Evolutionary conservation across 1,140 invertebrate genomes (phyloP).

Genomic region (Pogonomyrmex barbatus): DNA sequence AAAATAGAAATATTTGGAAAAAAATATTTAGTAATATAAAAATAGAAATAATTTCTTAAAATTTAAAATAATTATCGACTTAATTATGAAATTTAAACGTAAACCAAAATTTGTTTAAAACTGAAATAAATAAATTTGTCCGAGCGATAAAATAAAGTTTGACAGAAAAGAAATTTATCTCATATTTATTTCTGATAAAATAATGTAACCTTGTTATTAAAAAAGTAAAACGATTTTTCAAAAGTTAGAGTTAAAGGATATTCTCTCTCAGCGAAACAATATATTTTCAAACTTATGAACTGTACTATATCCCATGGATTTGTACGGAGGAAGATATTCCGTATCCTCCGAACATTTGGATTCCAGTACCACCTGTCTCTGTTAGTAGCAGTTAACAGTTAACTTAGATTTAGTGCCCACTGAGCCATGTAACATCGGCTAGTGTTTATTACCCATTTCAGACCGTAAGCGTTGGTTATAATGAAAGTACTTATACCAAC

Average conservation of each 20-base stretch:
- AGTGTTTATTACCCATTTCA: slow-evolving; percentile 37
- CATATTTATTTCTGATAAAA: not conserved
- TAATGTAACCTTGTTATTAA: slow-evolving; percentile 1
- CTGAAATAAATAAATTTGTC: slow-evolving; percentile 5
- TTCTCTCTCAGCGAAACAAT: not conserved
- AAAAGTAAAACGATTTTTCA: slow-evolving; percentile 1
- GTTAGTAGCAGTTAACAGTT: slow-evolving; percentile 40
- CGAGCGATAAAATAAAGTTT: slow-evolving; percentile 10
- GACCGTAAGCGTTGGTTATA: slow-evolving; percentile 5
- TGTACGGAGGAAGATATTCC: not conserved
- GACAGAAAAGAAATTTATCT: slow-evolving; percentile 25
- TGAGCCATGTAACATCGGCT: slow-evolving; percentile 25
- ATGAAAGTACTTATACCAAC: not conserved
- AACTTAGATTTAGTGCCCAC: slow-evolving; percentile 35
- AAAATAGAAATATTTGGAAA: not conserved
- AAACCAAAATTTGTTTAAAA: slow-evolving; percentile 1
- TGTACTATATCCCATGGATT: not conserved
- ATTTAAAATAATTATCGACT: not conserved
- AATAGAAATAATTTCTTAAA: not conserved
- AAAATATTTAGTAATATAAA: not conserved
- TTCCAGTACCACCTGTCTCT: slow-evolving; percentile 7
- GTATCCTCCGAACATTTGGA: slow-evolving; percentile 31
- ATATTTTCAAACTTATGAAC: slow-evolving; percentile 12
- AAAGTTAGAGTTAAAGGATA: not conserved
- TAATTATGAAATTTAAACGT: not conserved